Evolutionary conservation across 2,113 vertebrate genomes (phyloP), one percentile per base, ranked within the genome.

Genomic region (Datnioides undecimradiatus): DNA sequence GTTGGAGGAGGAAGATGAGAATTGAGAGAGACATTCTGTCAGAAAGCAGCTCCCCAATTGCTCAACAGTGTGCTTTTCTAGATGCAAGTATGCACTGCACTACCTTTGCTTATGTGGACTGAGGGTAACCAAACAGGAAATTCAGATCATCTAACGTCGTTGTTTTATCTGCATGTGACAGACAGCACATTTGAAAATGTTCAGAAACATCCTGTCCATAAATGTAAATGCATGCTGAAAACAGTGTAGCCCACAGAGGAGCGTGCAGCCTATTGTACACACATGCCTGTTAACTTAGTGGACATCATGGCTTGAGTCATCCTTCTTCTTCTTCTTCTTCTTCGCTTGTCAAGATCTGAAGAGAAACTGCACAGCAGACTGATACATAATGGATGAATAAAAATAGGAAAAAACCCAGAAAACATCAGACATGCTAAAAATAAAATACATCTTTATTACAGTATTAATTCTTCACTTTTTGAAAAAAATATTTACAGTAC

Each of bases 391-490:
- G 49, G 33, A 68, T 33, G 33, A 64, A 75, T 66, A 64, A 48
- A 80, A 80, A 79, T 54, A 79, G 23, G n/a, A n/a, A 62, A 16
- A 58, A 54, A 41, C 12, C 14, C 4, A 60, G 10, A 25, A 67
- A 68, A 78, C 59, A 69, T 46, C 54, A 89, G 21, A 77, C 73
- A 52, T 57, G 70, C 79, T 90, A 90, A 91, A 94, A 94, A 92
- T 90, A 94, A 94, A 94, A 91, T 90, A 83, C 70, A 90, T 92
- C 74, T 95, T 94, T 94, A 94, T 93, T 94, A 88, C 74, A 82
- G 62, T 88, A 82, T 91, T 87, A 93, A 92, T 91, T 90, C 77
- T 88, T 92, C 70, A 91, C 70, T 83, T 90, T 78, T 33, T 48
- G 13, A 43, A 75, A 82, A 79, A 74, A 83, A 54, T 75, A 87